Conservation (phyloP, 2,113 vertebrate genomes). For the Egretta garzetta region DNA sequence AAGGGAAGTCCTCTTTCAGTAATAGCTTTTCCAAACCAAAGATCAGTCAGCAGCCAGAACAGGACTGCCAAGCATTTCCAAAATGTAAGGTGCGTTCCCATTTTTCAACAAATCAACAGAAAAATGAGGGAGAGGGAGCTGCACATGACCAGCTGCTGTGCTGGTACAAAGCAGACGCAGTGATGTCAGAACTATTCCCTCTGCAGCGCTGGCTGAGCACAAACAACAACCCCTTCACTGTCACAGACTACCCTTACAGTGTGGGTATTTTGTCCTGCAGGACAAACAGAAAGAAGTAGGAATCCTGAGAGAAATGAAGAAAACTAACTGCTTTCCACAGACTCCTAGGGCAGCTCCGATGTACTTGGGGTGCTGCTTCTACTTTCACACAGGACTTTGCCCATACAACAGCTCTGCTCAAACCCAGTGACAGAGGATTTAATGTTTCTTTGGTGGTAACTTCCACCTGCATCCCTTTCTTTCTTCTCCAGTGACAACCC, state of each 20-base stretch:
- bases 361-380: rapidly evolving
- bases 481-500: not conserved
- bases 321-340: not conserved
- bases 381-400: not conserved
- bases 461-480: not conserved
- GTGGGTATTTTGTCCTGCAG: not conserved
- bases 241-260: not conserved
- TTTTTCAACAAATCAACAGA: not conserved
- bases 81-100: not conserved
- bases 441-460: not conserved
- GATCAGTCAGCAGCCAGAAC: not conserved
- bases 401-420: not conserved
- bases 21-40: not conserved
- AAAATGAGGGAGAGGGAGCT: not conserved
- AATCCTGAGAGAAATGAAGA: not conserved
- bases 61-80: not conserved
- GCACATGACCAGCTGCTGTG: not conserved
- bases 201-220: not conserved
- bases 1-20: not conserved
- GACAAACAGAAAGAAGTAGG: not conserved
- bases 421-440: not conserved
- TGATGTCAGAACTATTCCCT: not conserved
- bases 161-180: not conserved
- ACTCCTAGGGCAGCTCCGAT: not conserved
- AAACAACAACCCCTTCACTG: not conserved